phyloP scores from a whole-genome alignment of 2,888 invertebrate species.

The Erpobdella octoculata region DNA sequence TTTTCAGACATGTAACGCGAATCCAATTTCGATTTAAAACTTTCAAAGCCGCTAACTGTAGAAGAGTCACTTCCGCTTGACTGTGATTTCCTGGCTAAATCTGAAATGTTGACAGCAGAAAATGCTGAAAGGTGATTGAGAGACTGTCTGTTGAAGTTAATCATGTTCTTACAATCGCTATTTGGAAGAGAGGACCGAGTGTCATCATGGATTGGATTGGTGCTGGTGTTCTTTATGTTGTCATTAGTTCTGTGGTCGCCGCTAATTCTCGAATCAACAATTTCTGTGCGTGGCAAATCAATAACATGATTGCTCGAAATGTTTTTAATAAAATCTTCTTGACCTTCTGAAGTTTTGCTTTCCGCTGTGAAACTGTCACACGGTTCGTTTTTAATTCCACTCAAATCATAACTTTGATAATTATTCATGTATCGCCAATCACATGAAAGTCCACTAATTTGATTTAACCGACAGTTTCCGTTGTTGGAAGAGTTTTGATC shows the following conservation, averaged over 20 bases:
- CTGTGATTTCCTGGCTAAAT: background rate
- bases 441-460: no score
- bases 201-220: no score
- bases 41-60: constrained; percentile 8
- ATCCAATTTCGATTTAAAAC: constrained; percentile 10
- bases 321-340: no score
- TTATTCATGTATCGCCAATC: no score
- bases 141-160: background rate
- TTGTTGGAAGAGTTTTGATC: no score
- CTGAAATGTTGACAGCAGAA: background rate
- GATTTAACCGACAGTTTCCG: no score
- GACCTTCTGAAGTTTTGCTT: no score
- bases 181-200: no score
- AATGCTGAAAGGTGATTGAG: background rate
- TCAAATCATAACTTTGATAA: no score
- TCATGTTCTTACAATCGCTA: background rate
- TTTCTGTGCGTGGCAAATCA: background rate
- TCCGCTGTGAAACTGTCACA: no score
- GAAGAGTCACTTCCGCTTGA: constrained; percentile 14
- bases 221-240: background rate
- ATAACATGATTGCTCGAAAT: background rate
- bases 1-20: background rate
- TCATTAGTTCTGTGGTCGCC: background rate
- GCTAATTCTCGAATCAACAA: background rate
- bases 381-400: no score